A percentile compares a stretch with the other conserved stretches of the same genome.
Evolutionary conservation across 1,140 invertebrate species (phyloP).

Genomic region (Eurytemora carolleeae): DNA sequence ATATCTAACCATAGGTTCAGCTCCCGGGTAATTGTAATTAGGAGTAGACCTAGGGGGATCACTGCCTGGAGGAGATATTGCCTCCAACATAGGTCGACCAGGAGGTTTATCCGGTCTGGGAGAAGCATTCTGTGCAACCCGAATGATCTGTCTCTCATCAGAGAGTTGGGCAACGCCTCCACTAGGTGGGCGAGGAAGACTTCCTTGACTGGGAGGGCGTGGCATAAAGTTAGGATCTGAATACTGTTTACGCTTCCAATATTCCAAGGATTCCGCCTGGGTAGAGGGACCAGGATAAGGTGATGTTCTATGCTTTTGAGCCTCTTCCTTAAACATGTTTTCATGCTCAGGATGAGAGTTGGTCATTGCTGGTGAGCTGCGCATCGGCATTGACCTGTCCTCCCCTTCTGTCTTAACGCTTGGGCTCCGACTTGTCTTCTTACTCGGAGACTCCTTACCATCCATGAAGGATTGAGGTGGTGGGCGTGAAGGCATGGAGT

Average conservation of each 20-base stretch:
- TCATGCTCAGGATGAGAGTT: neutral
- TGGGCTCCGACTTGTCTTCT: neutral
- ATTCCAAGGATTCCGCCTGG: neutral
- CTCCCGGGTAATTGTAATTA: neutral
- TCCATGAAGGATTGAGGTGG: no score
- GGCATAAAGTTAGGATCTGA: neutral
- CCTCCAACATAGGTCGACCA: neutral
- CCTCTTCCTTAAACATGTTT: neutral
- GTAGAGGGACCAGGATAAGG: neutral
- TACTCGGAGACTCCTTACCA: neutral
- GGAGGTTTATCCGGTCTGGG: neutral
- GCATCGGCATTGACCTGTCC: neutral
- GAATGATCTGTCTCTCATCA: slow-evolving; percentile 11
- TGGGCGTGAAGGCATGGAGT: no score
- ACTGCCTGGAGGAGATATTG: slow-evolving; percentile 1
- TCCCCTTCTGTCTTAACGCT: neutral
- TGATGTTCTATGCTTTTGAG: neutral
- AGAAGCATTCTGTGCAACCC: slow-evolving; percentile 9
- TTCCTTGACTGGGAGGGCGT: neutral
- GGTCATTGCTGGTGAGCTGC: neutral
- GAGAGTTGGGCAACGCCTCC: neutral
- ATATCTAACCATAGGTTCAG: neutral
- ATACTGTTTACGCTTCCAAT: neutral
- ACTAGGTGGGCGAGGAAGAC: neutral
- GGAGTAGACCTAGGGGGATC: neutral